Base-by-base conservation (phyloP, 2,797 vertebrate genomes). In the Orientallactaga sibirica region DNA sequence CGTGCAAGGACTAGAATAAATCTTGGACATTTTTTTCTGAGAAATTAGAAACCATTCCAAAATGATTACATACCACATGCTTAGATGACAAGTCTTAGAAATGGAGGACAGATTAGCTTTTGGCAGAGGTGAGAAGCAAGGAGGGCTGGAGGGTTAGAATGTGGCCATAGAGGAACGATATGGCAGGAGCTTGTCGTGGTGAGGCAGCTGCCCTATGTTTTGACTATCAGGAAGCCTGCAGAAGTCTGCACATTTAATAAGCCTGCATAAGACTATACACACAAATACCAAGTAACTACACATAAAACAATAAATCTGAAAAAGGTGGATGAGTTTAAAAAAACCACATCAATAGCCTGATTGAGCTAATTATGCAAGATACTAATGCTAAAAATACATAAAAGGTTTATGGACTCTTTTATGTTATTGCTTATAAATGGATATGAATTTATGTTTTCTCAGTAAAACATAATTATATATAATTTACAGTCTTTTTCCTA, bases 1-100 rank as follows among this genome's bases (percentile, higher is more conserved):
- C 41, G 15, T n/a, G 6, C 29, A 86, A 55, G 15, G 43, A 73
- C n/a, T 66, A 68, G 15, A 5, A 67, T 67, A 41, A 9, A 48
- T 48, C 48, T 58, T 62, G 88, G 71, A 94, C 15, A 93, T 5
- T 43, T 92, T 92, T 64, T 2, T 3, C 29, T 88, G 29, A 88
- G n/a, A 24, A 41, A 81, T 48, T 76, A 55, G 76, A 83, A 77
- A 8, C 7, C 67, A 55, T 16, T 78, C 5, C 25, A 24, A 5
- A 52, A 88, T 41, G 67, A 11, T 11, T 77, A 29, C 1, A 48
- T 43, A 61, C 33, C 74, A 3, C 43, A 64, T 37, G 41, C 79
- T 48, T 89, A 92, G 86, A 83, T 22, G 67, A 41, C 25, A 27
- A 15, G 55, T 75, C 85, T 74, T 78, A 78, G 24, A 88, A 83